A percentile compares a stretch with the other conserved stretches of the same genome.
phyloP scores from a whole-genome alignment of 2,797 vertebrate genomes.

The Petrocephalus sullivani region DNA sequence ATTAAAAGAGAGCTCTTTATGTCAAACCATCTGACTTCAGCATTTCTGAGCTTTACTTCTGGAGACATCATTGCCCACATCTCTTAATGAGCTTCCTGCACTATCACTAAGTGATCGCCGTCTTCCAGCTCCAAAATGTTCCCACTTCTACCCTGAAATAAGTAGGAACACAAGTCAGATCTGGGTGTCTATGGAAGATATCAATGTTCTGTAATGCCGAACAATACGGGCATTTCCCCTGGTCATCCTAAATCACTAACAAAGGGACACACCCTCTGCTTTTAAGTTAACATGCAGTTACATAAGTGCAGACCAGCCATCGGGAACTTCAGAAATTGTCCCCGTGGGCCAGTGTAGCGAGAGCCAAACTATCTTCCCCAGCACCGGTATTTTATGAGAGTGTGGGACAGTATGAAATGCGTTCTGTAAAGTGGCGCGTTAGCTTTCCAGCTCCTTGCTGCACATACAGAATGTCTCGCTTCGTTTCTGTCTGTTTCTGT shows the following conservation, averaged over 20 bases:
- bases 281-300: neutral
- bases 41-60: neutral
- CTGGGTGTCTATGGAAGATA: neutral
- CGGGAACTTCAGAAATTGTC: too few species aligned
- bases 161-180: neutral
- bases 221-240: neutral
- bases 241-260: neutral
- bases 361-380: too few species aligned
- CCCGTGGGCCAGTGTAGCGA: too few species aligned
- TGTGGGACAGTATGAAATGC: too few species aligned
- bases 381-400: too few species aligned
- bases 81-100: neutral
- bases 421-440: too few species aligned
- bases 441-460: too few species aligned
- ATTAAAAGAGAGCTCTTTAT: too few species aligned
- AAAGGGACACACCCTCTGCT: neutral
- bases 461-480: too few species aligned
- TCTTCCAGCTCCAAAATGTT: neutral
- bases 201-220: neutral
- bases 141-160: neutral
- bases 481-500: too few species aligned
- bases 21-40: neutral
- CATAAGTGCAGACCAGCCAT: neutral
- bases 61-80: neutral
- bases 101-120: neutral